A percentile compares a stretch with the other conserved stretches of the same genome.
Conservation (phyloP, 2,113 vertebrate genomes). For the Hassar affinis region DNA sequence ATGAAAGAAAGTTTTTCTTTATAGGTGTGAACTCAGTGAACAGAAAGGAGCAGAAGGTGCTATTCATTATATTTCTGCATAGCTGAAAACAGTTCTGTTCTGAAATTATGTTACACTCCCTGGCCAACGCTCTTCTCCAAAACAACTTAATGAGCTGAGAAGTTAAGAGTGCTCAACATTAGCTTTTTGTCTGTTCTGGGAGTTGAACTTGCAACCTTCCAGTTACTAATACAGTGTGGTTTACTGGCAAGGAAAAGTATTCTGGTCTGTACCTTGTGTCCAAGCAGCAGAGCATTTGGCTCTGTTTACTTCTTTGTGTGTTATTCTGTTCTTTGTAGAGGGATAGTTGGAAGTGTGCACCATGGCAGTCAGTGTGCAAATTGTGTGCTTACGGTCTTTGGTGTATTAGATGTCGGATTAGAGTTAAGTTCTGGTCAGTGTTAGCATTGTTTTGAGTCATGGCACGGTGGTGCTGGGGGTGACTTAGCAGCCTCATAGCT, state of each 20-base stretch:
- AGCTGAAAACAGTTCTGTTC: constrained; percentile 3
- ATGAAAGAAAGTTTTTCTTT: not conserved
- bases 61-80: not conserved
- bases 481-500: not conserved
- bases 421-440: not conserved
- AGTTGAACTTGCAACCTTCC: constrained; percentile 4
- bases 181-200: not conserved
- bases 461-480: not conserved
- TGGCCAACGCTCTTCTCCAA: not conserved
- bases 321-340: constrained; percentile 9
- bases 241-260: constrained; percentile 1
- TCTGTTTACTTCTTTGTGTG: constrained; percentile 25
- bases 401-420: not conserved
- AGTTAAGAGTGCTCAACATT: not conserved
- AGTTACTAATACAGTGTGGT: not conserved
- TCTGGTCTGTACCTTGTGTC: constrained; percentile 2
- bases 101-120: not conserved
- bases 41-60: not conserved
- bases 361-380: not conserved
- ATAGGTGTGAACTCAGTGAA: not conserved
- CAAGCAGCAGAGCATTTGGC: constrained; percentile 3
- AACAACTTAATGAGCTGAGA: not conserved
- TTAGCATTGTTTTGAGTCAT: not conserved
- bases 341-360: constrained; percentile 1
- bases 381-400: not conserved